phyloP scores from a whole-genome alignment of 1,140 invertebrate genomes.

The Drosophila parvula region DNA sequence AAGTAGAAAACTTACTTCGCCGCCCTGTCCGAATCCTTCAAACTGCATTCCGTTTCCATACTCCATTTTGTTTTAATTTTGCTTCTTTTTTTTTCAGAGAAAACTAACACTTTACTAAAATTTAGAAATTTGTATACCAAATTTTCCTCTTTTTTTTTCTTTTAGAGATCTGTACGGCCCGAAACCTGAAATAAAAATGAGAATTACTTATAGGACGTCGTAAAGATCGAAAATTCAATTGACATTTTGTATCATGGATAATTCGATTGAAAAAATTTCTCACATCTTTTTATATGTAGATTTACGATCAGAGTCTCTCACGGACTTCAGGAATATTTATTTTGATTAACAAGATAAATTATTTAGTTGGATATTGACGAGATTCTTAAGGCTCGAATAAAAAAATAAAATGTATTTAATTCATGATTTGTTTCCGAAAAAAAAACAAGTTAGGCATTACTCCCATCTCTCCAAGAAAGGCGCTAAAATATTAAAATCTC shows the following conservation, averaged over 20 bases:
- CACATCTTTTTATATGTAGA: not conserved
- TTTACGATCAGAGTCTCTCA: not conserved
- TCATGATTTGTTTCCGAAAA: constrained; percentile 4
- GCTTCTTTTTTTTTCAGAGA: constrained; percentile 1
- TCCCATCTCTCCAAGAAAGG: not conserved
- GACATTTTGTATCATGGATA: constrained; percentile 24
- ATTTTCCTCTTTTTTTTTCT: constrained; percentile 40
- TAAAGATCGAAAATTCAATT: not conserved
- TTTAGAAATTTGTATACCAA: constrained; percentile 24
- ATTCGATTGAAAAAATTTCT: constrained; percentile 15
- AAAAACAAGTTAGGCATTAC: not conserved
- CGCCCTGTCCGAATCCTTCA: constrained; percentile 46
- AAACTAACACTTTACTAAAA: constrained; percentile 4
- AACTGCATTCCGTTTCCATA: constrained; percentile 60
- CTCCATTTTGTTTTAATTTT: constrained; percentile 43
- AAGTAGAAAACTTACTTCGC: constrained; percentile 22
- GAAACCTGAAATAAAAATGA: constrained; percentile 52
- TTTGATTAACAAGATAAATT: no score
- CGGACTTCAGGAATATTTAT: no score
- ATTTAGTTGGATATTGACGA: no score
- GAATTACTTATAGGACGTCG: accelerated
- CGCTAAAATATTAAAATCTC: constrained; percentile 12
- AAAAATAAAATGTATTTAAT: not conserved
- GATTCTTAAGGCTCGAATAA: no score
- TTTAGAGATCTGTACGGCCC: constrained; percentile 47